A percentile compares a stretch with the other conserved stretches of the same genome.
Conservation (phyloP, 2,888 invertebrate species). For the Phyllotreta striolata region DNA sequence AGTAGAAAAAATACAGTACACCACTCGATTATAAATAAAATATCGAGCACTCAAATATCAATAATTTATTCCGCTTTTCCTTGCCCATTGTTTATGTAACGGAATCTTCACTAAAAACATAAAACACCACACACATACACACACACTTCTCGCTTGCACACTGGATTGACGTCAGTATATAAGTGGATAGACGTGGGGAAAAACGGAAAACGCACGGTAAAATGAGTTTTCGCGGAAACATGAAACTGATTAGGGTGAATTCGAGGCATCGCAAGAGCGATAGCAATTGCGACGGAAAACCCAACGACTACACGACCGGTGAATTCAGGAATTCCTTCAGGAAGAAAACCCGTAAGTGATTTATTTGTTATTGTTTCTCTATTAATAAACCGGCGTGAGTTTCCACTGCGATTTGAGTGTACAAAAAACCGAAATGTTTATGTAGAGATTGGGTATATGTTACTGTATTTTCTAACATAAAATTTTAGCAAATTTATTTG, state of each 20-base stretch:
- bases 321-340: slow-evolving; percentile 18
- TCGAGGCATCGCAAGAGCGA: slow-evolving; percentile 45
- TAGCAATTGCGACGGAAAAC: slow-evolving; percentile 14
- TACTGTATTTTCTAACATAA: too few species aligned
- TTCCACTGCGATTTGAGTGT: too few species aligned
- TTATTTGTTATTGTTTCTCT: too few species aligned
- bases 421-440: too few species aligned
- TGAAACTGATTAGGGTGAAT: slow-evolving; percentile 51
- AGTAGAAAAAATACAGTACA: too few species aligned
- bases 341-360: slow-evolving; percentile 21
- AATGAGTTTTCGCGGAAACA: slow-evolving; percentile 29
- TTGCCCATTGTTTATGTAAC: too few species aligned
- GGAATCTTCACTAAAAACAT: slow-evolving; percentile 12
- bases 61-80: too few species aligned
- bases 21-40: too few species aligned
- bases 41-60: too few species aligned
- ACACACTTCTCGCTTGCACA: slow-evolving; percentile 7
- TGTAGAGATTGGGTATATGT: too few species aligned
- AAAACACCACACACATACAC: neutral
- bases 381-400: too few species aligned
- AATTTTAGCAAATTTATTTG: too few species aligned
- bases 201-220: neutral
- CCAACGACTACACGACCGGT: neutral
- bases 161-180: slow-evolving; percentile 8
- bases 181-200: neutral